Evolutionary conservation across 2,797 vertebrate genomes (phyloP).

Genomic region (Crocidura indochinensis): DNA sequence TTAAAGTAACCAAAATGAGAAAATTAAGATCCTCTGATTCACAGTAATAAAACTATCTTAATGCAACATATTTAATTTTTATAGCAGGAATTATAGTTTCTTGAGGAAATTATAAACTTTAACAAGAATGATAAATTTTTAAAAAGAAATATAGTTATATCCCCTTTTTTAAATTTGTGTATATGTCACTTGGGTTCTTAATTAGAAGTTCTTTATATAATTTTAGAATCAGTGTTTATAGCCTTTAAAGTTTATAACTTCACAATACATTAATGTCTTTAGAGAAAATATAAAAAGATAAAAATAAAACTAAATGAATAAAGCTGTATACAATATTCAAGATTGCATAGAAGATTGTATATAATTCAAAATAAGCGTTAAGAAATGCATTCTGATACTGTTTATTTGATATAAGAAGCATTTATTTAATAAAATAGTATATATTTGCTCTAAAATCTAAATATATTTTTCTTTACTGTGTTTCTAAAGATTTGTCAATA

Average conservation of each 20-base stretch:
- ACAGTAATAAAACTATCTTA: background rate
- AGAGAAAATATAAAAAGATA: conserved; percentile 30
- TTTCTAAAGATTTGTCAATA: conserved; percentile 51
- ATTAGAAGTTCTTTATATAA: conserved; percentile 50
- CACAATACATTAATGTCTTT: conserved; percentile 50
- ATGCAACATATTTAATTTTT: conserved; percentile 27
- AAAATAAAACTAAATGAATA: conserved; percentile 9
- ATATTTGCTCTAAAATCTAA: conserved; percentile 47
- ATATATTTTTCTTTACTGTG: conserved; percentile 44
- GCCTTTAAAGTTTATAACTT: background rate
- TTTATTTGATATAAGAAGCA: conserved; percentile 61
- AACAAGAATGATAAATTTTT: background rate
- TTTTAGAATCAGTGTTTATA: conserved; percentile 43
- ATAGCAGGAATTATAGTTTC: background rate
- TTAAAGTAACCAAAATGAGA: background rate
- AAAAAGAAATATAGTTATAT: conserved; percentile 55
- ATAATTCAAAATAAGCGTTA: conserved; percentile 57
- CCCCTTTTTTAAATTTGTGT: conserved; percentile 42
- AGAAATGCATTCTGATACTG: conserved; percentile 47
- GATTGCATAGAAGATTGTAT: background rate
- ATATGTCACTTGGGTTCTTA: background rate
- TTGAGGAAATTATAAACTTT: conserved; percentile 7
- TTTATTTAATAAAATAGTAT: conserved; percentile 60
- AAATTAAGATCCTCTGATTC: background rate
- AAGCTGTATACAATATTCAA: background rate